A percentile compares a stretch with the other conserved stretches of the same genome.
phyloP scores from a whole-genome alignment of 1,140 invertebrate genomes.

The Cotesia typhae region DNA sequence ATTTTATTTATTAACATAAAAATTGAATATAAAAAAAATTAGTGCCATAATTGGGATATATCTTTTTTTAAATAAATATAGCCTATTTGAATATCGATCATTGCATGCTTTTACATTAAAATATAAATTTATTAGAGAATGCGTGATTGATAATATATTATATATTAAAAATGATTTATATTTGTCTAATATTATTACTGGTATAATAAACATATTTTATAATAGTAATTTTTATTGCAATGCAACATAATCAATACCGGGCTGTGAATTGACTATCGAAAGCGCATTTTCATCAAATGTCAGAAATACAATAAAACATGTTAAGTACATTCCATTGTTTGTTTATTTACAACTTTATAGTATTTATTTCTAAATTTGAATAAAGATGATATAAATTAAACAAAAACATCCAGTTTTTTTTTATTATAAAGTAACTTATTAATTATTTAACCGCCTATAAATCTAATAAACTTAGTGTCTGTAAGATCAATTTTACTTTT shows the following conservation, averaged over 20 bases:
- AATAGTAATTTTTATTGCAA: neutral
- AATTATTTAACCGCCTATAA: too few species aligned
- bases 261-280: constrained; percentile 33
- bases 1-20: neutral
- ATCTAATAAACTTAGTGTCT: too few species aligned
- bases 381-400: constrained; percentile 1
- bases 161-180: neutral
- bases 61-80: constrained; percentile 31
- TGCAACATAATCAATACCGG: constrained; percentile 1
- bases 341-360: neutral
- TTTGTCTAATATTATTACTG: constrained; percentile 8
- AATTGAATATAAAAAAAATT: neutral
- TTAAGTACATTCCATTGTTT: constrained; percentile 20
- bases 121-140: constrained; percentile 9
- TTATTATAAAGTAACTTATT: too few species aligned
- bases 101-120: neutral
- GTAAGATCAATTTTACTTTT: too few species aligned
- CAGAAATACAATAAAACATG: constrained; percentile 5
- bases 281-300: constrained; percentile 18
- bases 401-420: neutral
- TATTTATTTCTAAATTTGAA: constrained; percentile 14
- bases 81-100: neutral
- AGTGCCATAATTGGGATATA: constrained; percentile 38
- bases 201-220: constrained; percentile 7
- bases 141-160: constrained; percentile 4